A percentile compares a stretch with the other conserved stretches of the same genome.
phyloP scores from a whole-genome alignment of 1,140 invertebrate genomes.

The Ericerus pela region DNA sequence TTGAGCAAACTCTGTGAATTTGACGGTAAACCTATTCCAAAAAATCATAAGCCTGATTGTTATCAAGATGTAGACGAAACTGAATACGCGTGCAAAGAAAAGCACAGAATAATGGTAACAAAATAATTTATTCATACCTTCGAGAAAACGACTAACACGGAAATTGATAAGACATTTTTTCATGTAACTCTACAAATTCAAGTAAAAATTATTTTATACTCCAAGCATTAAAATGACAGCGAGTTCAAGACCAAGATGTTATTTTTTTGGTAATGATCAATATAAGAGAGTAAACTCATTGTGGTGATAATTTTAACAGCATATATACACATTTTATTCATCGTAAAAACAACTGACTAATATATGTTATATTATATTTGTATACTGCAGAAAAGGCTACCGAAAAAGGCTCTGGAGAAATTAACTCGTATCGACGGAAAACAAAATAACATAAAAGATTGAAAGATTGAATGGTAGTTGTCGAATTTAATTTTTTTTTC shows the following conservation, averaged over 20 bases:
- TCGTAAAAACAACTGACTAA: neutral
- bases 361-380: neutral
- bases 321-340: slow-evolving; percentile 24
- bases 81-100: slow-evolving; percentile 67
- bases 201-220: too few relatives aligned
- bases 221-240: too few relatives aligned
- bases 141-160: too few relatives aligned
- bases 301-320: slow-evolving; percentile 13
- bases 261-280: too few relatives aligned
- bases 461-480: too few relatives aligned
- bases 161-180: too few relatives aligned
- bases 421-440: slow-evolving; percentile 13
- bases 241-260: too few relatives aligned
- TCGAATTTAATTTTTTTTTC: too few relatives aligned
- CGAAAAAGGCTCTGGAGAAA: slow-evolving; percentile 15
- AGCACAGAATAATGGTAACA: slow-evolving; percentile 67
- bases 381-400: neutral
- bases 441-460: slow-evolving; percentile 22
- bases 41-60: slow-evolving; percentile 63
- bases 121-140: too few relatives aligned
- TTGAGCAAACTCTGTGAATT: slow-evolving; percentile 60
- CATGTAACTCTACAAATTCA: too few relatives aligned
- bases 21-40: slow-evolving; percentile 49
- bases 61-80: slow-evolving; percentile 68
- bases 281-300: too few relatives aligned